phyloP scores from a whole-genome alignment of 2,113 vertebrate genomes.

The Osmerus mordax region DNA sequence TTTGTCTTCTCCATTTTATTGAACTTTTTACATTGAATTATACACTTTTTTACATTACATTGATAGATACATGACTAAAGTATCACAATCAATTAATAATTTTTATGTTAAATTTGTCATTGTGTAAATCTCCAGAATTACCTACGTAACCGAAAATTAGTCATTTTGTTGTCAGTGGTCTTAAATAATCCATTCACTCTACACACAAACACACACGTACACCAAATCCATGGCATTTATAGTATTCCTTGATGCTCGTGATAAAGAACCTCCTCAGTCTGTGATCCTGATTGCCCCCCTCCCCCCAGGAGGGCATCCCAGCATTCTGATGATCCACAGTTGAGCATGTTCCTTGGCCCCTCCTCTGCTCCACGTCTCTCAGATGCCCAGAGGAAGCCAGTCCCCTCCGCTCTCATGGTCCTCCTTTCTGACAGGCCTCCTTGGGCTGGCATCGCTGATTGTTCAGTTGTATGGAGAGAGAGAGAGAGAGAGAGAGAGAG shows the following conservation, averaged over 20 bases:
- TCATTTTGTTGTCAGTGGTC: too few relatives aligned
- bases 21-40: too few relatives aligned
- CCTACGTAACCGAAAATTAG: too few relatives aligned
- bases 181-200: too few relatives aligned
- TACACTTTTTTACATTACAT: too few relatives aligned
- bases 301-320: slow-evolving; percentile 71
- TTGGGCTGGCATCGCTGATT: slow-evolving; percentile 59
- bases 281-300: slow-evolving; percentile 74
- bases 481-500: background rate
- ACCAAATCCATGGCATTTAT: slow-evolving; percentile 13
- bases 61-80: too few relatives aligned
- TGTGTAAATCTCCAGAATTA: too few relatives aligned
- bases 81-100: too few relatives aligned
- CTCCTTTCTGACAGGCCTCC: background rate
- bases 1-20: background rate
- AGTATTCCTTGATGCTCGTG: slow-evolving; percentile 27
- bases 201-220: background rate
- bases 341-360: slow-evolving; percentile 59
- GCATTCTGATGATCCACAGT: slow-evolving; percentile 66
- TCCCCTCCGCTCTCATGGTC: slow-evolving; percentile 19
- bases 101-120: too few relatives aligned
- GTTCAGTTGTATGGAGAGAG: slow-evolving; percentile 46
- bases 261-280: slow-evolving; percentile 58
- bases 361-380: slow-evolving; percentile 45
- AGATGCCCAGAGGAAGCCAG: slow-evolving; percentile 64